phyloP scores from a whole-genome alignment of 2,888 invertebrate species.

The Chymomyza procnemis region DNA sequence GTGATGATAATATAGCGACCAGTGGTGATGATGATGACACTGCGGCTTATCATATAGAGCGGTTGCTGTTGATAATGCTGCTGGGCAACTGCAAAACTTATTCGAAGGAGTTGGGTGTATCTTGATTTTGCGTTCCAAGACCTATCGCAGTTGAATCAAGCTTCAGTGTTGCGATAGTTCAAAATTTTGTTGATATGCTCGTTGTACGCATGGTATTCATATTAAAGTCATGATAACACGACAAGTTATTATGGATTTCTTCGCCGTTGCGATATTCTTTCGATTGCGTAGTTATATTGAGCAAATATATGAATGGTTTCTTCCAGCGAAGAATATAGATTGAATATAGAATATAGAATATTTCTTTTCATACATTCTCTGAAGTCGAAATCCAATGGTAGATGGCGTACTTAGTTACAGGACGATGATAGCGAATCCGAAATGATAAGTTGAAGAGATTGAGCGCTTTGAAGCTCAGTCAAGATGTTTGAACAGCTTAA shows the following conservation, averaged over 20 bases:
- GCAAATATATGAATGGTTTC: conserved; percentile 51
- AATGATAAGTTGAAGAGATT: conserved; percentile 31
- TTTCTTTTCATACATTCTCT: conserved; percentile 3
- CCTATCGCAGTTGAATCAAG: conserved; percentile 75
- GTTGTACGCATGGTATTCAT: conserved; percentile 78
- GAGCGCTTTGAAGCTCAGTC: conserved; percentile 24
- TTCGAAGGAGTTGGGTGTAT: conserved; percentile 42
- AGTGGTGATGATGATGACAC: conserved; percentile 52
- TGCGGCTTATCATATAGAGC: too few relatives aligned
- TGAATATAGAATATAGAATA: conserved; percentile 8
- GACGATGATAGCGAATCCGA: background rate
- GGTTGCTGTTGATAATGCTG: conserved; percentile 59
- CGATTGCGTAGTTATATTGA: conserved; percentile 77
- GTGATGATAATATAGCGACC: conserved; percentile 61
- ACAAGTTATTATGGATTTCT: conserved; percentile 78
- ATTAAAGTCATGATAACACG: conserved; percentile 77
- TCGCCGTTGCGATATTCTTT: conserved; percentile 78
- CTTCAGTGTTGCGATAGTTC: conserved; percentile 78
- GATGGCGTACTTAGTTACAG: background rate
- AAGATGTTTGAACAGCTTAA: conserved; percentile 37
- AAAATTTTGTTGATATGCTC: conserved; percentile 77
- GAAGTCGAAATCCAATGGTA: background rate
- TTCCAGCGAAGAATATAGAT: background rate
- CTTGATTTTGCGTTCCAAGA: conserved; percentile 56
- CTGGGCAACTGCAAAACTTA: conserved; percentile 49